A percentile compares a stretch with the other conserved stretches of the same genome.
These are phyloP conservation scores for Leptoclinus maculatus DNA, from an alignment of 2,797 vertebrate species.

Conservation along the genomic window DNA sequence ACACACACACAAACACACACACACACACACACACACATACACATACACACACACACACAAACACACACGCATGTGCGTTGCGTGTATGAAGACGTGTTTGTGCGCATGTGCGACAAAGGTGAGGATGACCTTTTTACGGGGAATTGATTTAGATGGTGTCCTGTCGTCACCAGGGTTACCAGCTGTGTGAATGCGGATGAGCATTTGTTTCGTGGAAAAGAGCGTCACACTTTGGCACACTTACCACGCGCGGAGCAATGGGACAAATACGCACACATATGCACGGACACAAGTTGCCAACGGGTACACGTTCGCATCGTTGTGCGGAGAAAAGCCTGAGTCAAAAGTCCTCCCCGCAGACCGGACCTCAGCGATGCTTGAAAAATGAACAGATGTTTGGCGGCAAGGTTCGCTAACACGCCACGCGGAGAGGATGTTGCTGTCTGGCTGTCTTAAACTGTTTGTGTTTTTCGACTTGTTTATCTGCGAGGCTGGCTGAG, in stretches of 20 bases:
- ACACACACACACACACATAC: too few species aligned
- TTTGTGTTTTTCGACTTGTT: constrained; percentile 69
- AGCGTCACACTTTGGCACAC: constrained; percentile 54
- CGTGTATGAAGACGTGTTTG: neutral
- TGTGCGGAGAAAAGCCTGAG: constrained; percentile 22
- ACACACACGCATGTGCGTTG: too few species aligned
- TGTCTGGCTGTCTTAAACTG: constrained; percentile 64
- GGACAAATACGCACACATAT: neutral
- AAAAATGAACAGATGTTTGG: constrained; percentile 64
- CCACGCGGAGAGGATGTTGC: constrained; percentile 44
- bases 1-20: too few species aligned
- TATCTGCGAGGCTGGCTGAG: constrained; percentile 51
- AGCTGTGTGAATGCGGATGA: constrained; percentile 62
- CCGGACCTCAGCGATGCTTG: constrained; percentile 42
- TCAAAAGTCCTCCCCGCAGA: constrained; percentile 40
- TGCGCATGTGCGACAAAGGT: constrained; percentile 47
- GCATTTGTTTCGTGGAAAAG: constrained; percentile 61
- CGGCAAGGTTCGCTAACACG: constrained; percentile 26
- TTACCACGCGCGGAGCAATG: constrained; percentile 26
- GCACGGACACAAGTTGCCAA: constrained; percentile 8
- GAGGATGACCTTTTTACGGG: constrained; percentile 76
- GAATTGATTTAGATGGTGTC: constrained; percentile 74
- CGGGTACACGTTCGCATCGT: constrained; percentile 46
- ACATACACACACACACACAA: too few species aligned
- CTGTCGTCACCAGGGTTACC: constrained; percentile 71